A percentile compares a stretch with the other conserved stretches of the same genome.
phyloP scores from a whole-genome alignment of 2,888 invertebrate genomes.

The Sthenelais limicola region DNA sequence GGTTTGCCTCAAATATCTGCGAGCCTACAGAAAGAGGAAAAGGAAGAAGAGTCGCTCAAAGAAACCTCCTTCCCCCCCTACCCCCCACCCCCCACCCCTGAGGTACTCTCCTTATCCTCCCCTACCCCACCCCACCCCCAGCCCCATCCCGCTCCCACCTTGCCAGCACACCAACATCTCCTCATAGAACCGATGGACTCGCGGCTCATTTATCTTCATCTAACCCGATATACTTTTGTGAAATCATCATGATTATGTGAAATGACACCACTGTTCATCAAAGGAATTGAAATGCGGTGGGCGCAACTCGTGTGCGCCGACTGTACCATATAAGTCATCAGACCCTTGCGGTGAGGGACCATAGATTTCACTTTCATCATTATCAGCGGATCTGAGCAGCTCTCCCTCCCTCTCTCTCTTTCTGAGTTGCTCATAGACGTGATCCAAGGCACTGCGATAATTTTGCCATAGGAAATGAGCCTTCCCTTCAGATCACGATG shows the following conservation, averaged over 20 bases:
- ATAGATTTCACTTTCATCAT: constrained; percentile 27
- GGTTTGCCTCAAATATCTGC: background rate
- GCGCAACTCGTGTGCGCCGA: background rate
- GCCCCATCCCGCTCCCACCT: background rate
- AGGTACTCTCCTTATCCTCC: background rate
- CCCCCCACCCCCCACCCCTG: background rate
- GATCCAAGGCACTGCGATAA: constrained; percentile 22
- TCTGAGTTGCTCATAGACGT: no score
- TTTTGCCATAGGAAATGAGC: constrained; percentile 20
- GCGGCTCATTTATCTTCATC: constrained; percentile 10
- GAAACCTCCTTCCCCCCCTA: background rate
- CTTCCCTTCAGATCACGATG: background rate
- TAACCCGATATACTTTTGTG: background rate
- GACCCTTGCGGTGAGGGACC: background rate
- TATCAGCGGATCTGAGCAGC: background rate
- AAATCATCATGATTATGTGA: constrained; percentile 29
- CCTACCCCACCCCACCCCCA: background rate
- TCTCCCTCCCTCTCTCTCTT: no score
- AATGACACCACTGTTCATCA: constrained; percentile 33
- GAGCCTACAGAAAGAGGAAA: background rate
- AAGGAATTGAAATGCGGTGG: constrained; percentile 25
- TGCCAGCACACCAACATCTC: background rate
- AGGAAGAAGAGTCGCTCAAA: background rate
- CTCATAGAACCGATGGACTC: background rate
- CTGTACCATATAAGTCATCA: background rate